Evolutionary conservation across 2,888 invertebrate genomes (phyloP).

Genomic region (Idaea biselata): DNA sequence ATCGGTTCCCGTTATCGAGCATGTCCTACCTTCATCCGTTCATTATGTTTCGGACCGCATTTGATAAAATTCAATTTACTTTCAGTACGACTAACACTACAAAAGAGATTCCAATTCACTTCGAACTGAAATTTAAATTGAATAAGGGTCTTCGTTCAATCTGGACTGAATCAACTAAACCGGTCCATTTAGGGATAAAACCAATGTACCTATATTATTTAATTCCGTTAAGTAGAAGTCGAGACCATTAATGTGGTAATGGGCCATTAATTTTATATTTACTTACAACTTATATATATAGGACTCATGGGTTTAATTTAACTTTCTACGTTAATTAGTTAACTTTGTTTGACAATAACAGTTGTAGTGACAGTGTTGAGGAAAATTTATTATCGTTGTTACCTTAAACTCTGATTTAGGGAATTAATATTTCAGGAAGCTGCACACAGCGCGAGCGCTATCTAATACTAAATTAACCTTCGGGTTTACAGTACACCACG

Average conservation of each 20-base stretch:
- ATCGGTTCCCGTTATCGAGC: background rate
- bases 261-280: background rate
- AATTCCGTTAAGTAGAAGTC: constrained; percentile 2
- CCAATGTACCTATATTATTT: constrained; percentile 6
- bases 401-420: background rate
- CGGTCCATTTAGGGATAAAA: constrained; percentile 16
- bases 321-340: background rate
- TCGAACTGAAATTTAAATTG: constrained; percentile 42
- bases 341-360: background rate
- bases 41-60: constrained; percentile 41
- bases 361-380: background rate
- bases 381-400: background rate
- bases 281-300: background rate
- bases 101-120: constrained; percentile 46
- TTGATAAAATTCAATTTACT: constrained; percentile 51
- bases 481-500: too few relatives aligned
- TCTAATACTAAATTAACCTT: too few relatives aligned
- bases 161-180: constrained; percentile 31
- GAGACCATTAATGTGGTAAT: background rate
- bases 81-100: constrained; percentile 36
- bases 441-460: too few relatives aligned
- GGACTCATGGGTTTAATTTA: background rate
- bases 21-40: constrained; percentile 24
- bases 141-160: constrained; percentile 38
- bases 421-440: background rate